phyloP scores from a whole-genome alignment of 2,797 vertebrate species.

The Catostomus latipinnis region DNA sequence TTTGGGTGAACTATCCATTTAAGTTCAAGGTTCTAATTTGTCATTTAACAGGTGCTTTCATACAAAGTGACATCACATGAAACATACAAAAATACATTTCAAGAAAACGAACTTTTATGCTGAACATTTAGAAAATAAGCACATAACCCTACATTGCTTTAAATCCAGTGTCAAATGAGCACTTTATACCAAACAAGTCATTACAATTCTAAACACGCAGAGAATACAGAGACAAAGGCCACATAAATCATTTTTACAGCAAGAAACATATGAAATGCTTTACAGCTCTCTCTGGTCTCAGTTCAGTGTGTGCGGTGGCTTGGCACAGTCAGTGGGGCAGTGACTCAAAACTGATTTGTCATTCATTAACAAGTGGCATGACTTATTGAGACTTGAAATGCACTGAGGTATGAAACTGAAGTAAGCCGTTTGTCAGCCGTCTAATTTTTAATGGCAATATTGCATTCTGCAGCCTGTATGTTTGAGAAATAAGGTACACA shows the following conservation, averaged over 20 bases:
- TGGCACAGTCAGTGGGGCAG: slow-evolving; percentile 21
- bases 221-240: slow-evolving; percentile 23
- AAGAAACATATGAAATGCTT: slow-evolving; percentile 6
- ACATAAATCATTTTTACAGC: background rate
- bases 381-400: slow-evolving; percentile 1
- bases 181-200: slow-evolving; percentile 15
- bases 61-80: background rate
- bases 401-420: slow-evolving; percentile 12
- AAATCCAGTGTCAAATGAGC: slow-evolving; percentile 3
- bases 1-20: too few relatives aligned
- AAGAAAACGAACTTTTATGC: slow-evolving; percentile 1
- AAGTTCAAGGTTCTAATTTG: background rate
- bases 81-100: background rate
- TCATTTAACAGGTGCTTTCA: background rate
- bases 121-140: slow-evolving; percentile 9
- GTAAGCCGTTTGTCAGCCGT: background rate
- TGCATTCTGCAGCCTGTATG: background rate
- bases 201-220: slow-evolving; percentile 29
- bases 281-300: slow-evolving; percentile 1
- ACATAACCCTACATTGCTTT: background rate
- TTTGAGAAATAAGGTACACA: background rate
- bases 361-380: slow-evolving; percentile 41
- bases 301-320: background rate
- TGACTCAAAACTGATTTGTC: slow-evolving; percentile 36
- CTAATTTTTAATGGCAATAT: background rate